Percentiles rank a stretch among this genome's conserved stretches.
phyloP scores from a whole-genome alignment of 2,113 vertebrate species.

The Callipepla californica region DNA sequence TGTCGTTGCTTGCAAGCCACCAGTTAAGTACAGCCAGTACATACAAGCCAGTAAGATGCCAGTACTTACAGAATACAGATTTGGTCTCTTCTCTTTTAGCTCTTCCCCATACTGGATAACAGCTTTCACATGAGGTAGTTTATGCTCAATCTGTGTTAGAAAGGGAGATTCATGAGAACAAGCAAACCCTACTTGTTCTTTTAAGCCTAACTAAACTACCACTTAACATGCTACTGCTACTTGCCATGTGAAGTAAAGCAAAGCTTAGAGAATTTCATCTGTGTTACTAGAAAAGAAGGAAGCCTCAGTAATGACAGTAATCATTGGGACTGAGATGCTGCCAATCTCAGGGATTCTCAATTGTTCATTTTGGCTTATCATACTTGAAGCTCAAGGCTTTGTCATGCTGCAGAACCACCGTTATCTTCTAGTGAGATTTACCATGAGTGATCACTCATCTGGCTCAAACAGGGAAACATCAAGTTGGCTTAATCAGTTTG shows the following conservation, averaged over 20 bases:
- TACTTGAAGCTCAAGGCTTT: neutral
- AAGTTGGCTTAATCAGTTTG: fast-evolving
- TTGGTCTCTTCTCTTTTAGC: constrained; percentile 80
- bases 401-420: neutral
- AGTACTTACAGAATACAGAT: constrained; percentile 87
- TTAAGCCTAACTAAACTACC: neutral
- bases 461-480: neutral
- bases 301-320: neutral
- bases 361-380: neutral
- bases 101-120: constrained; percentile 88
- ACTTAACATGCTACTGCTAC: neutral
- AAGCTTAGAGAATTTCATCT: neutral
- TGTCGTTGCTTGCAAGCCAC: neutral
- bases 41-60: fast-evolving
- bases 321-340: neutral
- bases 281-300: neutral
- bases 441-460: neutral
- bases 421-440: neutral
- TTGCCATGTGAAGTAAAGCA: neutral
- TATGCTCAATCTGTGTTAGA: constrained; percentile 78
- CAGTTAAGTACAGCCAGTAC: neutral
- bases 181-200: neutral
- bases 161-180: neutral
- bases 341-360: neutral
- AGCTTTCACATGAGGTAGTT: constrained; percentile 87